Conservation (phyloP, 2,113 vertebrate species). For the Equus przewalskii region DNA sequence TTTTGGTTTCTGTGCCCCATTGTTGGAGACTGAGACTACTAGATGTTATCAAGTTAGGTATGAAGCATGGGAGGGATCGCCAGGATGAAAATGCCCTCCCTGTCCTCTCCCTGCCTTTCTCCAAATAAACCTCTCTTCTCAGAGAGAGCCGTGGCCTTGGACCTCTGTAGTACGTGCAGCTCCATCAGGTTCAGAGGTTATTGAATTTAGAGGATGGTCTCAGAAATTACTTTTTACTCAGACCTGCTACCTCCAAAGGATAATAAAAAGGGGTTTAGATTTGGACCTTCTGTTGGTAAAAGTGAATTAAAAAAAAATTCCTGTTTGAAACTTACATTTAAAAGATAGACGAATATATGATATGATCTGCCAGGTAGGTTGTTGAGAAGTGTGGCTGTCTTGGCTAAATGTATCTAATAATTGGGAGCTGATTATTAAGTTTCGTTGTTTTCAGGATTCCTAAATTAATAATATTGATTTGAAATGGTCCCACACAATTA, state of each 20-base stretch:
- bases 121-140: not conserved
- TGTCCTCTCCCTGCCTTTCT: not conserved
- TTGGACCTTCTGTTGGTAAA: not conserved
- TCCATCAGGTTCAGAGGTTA: not conserved
- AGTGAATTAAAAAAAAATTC: not conserved
- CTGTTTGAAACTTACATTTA: not conserved
- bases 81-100: not conserved
- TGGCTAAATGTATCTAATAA: not conserved
- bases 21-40: not conserved
- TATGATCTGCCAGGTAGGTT: not conserved
- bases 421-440: not conserved
- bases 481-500: not conserved
- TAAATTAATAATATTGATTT: not conserved
- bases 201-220: not conserved
- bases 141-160: not conserved
- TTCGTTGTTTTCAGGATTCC: not conserved
- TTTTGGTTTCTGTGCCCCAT: not conserved
- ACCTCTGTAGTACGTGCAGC: not conserved
- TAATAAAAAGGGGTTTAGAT: not conserved
- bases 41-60: not conserved
- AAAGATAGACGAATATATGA: not conserved
- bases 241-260: not conserved
- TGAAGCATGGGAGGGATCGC: not conserved
- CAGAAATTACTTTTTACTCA: not conserved
- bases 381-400: not conserved